Conservation (phyloP, 2,888 invertebrate genomes). For the Agrypnus murinus region DNA sequence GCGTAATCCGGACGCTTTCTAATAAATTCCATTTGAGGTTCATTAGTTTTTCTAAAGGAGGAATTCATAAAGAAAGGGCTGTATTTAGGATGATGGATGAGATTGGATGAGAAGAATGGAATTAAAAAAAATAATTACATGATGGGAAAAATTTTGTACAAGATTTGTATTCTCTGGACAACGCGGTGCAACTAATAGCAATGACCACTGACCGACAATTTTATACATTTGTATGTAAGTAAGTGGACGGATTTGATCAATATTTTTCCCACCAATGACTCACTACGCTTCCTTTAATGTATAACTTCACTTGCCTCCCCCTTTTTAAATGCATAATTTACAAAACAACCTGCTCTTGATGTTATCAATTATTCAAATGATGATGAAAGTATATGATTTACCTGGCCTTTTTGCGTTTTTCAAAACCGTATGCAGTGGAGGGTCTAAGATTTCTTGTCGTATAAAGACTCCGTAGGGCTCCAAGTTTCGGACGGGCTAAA, state of each 20-base stretch:
- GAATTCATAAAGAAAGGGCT: no score
- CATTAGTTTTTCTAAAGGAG: constrained; percentile 41
- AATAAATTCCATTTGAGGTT: constrained; percentile 71
- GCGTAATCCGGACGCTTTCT: constrained; percentile 84
- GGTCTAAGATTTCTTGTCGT: constrained; percentile 57
- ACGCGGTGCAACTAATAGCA: constrained; percentile 30
- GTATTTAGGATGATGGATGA: background rate
- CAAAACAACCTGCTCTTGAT: constrained; percentile 1
- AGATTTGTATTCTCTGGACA: constrained; percentile 5
- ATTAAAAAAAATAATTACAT: no score
- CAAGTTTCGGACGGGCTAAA: constrained; percentile 66
- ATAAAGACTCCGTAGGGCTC: constrained; percentile 64
- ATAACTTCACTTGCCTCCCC: constrained; percentile 7
- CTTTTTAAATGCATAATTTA: constrained; percentile 1
- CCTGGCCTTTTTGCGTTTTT: constrained; percentile 68
- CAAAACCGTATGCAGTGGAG: constrained; percentile 57
- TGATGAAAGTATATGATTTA: constrained; percentile 58
- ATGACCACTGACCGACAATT: constrained; percentile 26
- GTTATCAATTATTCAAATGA: constrained; percentile 28
- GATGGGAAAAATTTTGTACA: no score
- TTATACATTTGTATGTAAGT: background rate
- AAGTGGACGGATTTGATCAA: background rate
- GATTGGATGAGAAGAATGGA: no score
- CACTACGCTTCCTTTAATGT: constrained; percentile 1
- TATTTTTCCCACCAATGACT: constrained; percentile 23